These are phyloP conservation scores for Bos taurus DNA, from an alignment of 2,113 vertebrate genomes.

Conservation along the genomic window ARS-UCD2.0 NC_037330.1:38076501-38077000, in stretches of 20 bases:
- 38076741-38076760: not conserved
- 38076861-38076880: not conserved
- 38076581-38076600: conserved; percentile 7
- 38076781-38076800: not conserved
- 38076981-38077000: not conserved
- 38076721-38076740: not conserved
- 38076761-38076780: not conserved
- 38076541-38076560: not conserved
- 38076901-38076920: not conserved
- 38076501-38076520: conserved; percentile 46
- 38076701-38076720: not conserved
- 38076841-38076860: not conserved
- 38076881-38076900: not conserved
- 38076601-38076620: not conserved
- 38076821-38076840: not conserved
- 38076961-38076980: not conserved
- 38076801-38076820: not conserved
- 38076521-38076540: conserved; percentile 33
- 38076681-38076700: not conserved
- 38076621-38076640: not conserved
- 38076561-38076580: not conserved
- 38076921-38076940: not conserved
- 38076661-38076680: not conserved
- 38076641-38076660: not conserved
- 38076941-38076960: not conserved